Percentiles rank a stretch among this genome's conserved stretches.
phyloP scores from a whole-genome alignment of 2,888 invertebrate genomes.

The Drosophila meridiana region DNA sequence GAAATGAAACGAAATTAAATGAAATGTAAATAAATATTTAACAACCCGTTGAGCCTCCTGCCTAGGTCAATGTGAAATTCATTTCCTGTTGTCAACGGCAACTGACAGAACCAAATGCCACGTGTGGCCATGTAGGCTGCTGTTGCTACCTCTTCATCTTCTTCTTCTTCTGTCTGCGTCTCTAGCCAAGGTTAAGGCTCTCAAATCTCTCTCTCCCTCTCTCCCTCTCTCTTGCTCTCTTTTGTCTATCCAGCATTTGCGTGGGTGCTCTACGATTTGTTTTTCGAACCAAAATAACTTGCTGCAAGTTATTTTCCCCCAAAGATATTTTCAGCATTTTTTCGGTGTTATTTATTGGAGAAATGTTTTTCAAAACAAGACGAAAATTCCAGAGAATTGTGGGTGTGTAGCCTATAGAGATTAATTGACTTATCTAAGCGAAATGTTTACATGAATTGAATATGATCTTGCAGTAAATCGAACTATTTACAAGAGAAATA shows the following conservation, averaged over 20 bases:
- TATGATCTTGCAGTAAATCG: not conserved
- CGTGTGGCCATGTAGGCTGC: constrained; percentile 43
- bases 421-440: not conserved
- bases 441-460: not conserved
- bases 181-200: constrained; percentile 51
- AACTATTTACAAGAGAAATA: constrained; percentile 2
- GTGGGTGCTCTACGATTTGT: constrained; percentile 38
- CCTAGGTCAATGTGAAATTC: constrained; percentile 73
- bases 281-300: constrained; percentile 42
- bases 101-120: constrained; percentile 34
- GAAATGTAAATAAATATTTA: constrained; percentile 53
- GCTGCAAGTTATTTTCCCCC: constrained; percentile 38
- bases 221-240: constrained; percentile 19
- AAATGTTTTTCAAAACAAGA: constrained; percentile 34
- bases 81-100: constrained; percentile 57
- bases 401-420: constrained; percentile 9
- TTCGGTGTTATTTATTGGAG: constrained; percentile 15
- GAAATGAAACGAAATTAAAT: not conserved
- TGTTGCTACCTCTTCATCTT: not conserved
- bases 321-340: constrained; percentile 53
- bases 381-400: constrained; percentile 11
- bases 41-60: constrained; percentile 38
- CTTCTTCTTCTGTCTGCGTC: constrained; percentile 6
- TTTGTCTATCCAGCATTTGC: constrained; percentile 20
- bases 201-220: constrained; percentile 8